Base-by-base conservation (phyloP, 2,888 invertebrate species). In the Yponomeuta malinellus region DNA sequence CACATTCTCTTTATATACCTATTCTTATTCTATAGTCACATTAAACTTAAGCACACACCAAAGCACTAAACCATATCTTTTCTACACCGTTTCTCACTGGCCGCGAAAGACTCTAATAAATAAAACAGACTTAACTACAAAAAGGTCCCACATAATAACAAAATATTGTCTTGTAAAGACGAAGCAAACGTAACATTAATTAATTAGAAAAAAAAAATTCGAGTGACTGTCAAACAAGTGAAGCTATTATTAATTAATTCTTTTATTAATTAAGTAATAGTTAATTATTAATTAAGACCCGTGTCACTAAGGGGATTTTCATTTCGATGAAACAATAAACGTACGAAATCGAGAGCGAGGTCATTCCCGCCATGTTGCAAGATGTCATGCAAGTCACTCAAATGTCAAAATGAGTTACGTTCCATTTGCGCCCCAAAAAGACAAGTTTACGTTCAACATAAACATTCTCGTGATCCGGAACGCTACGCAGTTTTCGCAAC, bases 361-460 rank as follows among this genome's bases (percentile, higher is more conserved):
- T 37, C 63, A 63, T 63, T 69, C 63, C 69, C 69, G 69, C 33
- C 52, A 48, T 69, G 52, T 59, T 69, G 31, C 33, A 63, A 23
- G n/a, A n/a, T 33, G 63, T 63, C 52, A 29, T 23, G 48, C 48
- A 5, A 23, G 15, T 23, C 48, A 48, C 48, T 52, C 52, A 68
- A 48, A 65, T 15, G 52, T 52, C 65, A 65, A 65, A 63, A 31
- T 69, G 43, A 69, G 29, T 85, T n/a, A n/a, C n/a, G n/a, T n/a
- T 82, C 84, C 23, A 63, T 85, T 82, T 84, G 82, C 81, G 81
- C 83, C 87, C 86, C 89, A 88, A 90, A 23, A 89, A 89, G 89
- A 89, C 88, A 89, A 84, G 81, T 77, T 79, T 75, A 77, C 74
- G 74, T 77, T 73, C 70, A 73, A 75, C 76, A 76, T 73, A 75